phyloP scores from a whole-genome alignment of 2,888 invertebrate species.

The Drosophila subquinaria region DNA sequence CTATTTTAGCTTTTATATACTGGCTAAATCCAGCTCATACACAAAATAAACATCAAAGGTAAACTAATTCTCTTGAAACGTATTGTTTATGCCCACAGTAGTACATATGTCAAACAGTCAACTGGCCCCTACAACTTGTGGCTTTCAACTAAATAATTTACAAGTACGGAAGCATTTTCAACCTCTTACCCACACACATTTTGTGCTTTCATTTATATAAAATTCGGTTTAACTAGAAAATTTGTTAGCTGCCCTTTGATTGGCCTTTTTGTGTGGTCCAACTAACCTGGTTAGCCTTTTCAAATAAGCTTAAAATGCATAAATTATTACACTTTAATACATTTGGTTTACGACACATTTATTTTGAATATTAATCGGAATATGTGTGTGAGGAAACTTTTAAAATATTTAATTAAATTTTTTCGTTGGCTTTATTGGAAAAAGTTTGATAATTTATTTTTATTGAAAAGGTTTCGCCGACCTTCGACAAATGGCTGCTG shows the following conservation, averaged over 20 bases:
- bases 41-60: conserved; percentile 2
- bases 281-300: conserved; percentile 46
- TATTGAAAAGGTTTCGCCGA: conserved; percentile 12
- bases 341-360: conserved; percentile 33
- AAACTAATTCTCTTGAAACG: not conserved
- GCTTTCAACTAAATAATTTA: conserved; percentile 27
- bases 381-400: conserved; percentile 15
- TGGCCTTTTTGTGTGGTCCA: conserved; percentile 27
- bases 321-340: conserved; percentile 40
- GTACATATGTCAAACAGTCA: conserved; percentile 20
- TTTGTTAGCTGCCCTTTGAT: not conserved
- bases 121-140: conserved; percentile 10
- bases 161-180: not conserved
- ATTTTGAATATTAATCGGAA: conserved; percentile 16
- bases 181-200: not conserved
- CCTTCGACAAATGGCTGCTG: conserved; percentile 10
- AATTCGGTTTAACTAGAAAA: not conserved
- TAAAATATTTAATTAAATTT: conserved; percentile 24
- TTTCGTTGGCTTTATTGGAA: conserved; percentile 3
- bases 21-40: not conserved
- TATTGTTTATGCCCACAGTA: conserved; percentile 21
- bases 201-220: not conserved
- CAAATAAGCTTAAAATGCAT: conserved; percentile 44
- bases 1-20: not conserved
- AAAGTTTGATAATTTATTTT: conserved; percentile 37